Evolutionary conservation across 2,113 vertebrate species (phyloP).

Genomic region (Entosphenus tridentatus): DNA sequence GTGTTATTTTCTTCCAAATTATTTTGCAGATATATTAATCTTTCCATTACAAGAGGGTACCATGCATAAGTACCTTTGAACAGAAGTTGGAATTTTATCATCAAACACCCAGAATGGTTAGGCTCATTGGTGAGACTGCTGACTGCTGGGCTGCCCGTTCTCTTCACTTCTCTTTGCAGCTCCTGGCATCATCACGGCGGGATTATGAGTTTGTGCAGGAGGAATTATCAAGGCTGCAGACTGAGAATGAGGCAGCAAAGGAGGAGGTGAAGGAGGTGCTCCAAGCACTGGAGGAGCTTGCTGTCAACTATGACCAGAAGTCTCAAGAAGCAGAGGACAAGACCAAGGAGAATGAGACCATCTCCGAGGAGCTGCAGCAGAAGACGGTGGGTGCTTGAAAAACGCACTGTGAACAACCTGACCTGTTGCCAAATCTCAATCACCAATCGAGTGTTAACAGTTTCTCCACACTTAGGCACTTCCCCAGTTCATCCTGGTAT

Average conservation of each 20-base stretch:
- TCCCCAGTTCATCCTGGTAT: neutral
- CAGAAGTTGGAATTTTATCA: too few species aligned
- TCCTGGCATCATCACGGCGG: slow-evolving; percentile 54
- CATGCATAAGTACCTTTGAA: too few species aligned
- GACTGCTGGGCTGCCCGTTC: too few species aligned
- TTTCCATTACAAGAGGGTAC: too few species aligned
- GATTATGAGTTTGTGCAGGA: slow-evolving; percentile 75
- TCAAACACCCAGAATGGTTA: too few species aligned
- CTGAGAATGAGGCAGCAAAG: slow-evolving; percentile 67
- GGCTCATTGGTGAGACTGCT: too few species aligned
- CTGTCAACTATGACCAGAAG: slow-evolving; percentile 78
- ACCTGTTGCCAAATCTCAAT: neutral
- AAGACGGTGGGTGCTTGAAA: slow-evolving; percentile 27
- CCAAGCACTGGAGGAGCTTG: slow-evolving; percentile 68
- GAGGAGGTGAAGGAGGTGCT: slow-evolving; percentile 85
- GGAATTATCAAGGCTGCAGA: slow-evolving; percentile 59
- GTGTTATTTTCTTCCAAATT: too few species aligned
- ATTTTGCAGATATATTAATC: too few species aligned
- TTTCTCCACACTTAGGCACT: neutral
- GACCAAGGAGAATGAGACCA: slow-evolving; percentile 36
- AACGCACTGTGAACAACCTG: neutral
- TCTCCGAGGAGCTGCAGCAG: slow-evolving; percentile 49
- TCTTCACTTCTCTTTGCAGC: slow-evolving; percentile 19
- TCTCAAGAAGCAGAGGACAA: slow-evolving; percentile 60
- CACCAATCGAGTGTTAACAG: neutral